These are phyloP conservation scores for Oscheius myriophilus DNA, from an alignment of 2,888 invertebrate species.

Conservation along the genomic window DNA sequence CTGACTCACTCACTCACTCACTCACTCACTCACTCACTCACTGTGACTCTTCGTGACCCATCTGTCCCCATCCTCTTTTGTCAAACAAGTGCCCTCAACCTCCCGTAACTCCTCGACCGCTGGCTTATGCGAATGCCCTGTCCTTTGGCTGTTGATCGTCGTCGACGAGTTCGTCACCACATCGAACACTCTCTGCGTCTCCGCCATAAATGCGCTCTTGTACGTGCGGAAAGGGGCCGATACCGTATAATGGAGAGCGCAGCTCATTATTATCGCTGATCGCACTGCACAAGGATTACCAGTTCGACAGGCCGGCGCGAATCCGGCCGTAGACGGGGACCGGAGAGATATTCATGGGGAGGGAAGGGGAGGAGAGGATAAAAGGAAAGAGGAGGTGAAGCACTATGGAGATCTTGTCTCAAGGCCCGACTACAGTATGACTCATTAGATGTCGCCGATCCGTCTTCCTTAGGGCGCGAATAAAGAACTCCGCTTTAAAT, in stretches of 20 bases:
- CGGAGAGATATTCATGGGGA: slow-evolving; percentile 11
- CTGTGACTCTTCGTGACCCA: not conserved
- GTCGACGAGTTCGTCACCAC: slow-evolving; percentile 4
- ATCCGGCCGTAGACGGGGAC: not conserved
- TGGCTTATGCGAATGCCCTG: slow-evolving; percentile 4
- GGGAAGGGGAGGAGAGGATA: not conserved
- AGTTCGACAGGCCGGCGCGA: slow-evolving; percentile 2
- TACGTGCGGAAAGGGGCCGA: slow-evolving; percentile 15
- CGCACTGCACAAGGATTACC: slow-evolving; percentile 10
- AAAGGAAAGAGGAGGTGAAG: not conserved
- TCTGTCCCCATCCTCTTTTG: not conserved
- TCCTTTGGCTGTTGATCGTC: not conserved
- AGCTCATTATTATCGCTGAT: slow-evolving; percentile 20
- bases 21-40: not conserved
- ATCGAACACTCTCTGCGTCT: slow-evolving; percentile 2
- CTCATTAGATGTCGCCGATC: slow-evolving; percentile 1
- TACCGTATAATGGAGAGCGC: slow-evolving; percentile 27
- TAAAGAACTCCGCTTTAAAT: slow-evolving; percentile 22
- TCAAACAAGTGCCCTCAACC: not conserved
- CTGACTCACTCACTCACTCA: not conserved
- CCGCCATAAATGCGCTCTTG: slow-evolving; percentile 5
- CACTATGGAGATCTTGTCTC: not conserved
- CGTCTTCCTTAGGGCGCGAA: slow-evolving; percentile 26
- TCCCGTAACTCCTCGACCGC: slow-evolving; percentile 1
- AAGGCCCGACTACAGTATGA: slow-evolving; percentile 8